phyloP scores from a whole-genome alignment of 2,888 invertebrate species.

The Eucera pruinosa region DNA sequence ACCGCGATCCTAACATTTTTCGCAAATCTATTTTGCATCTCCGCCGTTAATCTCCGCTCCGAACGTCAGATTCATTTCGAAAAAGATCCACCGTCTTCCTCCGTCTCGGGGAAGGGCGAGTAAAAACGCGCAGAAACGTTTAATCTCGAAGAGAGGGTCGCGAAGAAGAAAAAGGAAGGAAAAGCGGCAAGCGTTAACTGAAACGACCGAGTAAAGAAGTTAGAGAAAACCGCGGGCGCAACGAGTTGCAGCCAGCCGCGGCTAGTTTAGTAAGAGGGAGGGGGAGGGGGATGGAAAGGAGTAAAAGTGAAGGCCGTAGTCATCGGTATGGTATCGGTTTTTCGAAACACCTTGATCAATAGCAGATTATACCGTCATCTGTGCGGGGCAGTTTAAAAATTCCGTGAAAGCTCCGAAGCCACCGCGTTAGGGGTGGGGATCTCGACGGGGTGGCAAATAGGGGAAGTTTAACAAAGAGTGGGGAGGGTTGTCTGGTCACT shows the following conservation, averaged over 20 bases:
- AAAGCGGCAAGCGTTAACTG: neutral
- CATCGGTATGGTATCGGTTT: constrained; percentile 75
- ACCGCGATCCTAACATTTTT: too few relatives aligned
- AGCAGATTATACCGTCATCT: constrained; percentile 83
- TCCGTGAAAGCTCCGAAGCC: constrained; percentile 81
- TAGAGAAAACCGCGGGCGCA: constrained; percentile 23
- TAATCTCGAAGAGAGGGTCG: neutral
- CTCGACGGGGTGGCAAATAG: constrained; percentile 58
- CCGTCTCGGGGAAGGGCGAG: too few relatives aligned
- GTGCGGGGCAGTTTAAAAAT: constrained; percentile 82
- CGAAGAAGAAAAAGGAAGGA: neutral
- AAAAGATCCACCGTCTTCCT: too few relatives aligned
- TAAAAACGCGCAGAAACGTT: too few relatives aligned
- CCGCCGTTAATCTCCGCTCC: too few relatives aligned
- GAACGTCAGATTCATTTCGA: too few relatives aligned
- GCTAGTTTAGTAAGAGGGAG: neutral
- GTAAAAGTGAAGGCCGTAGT: constrained; percentile 65
- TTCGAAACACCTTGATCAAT: constrained; percentile 80
- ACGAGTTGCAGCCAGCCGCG: neutral
- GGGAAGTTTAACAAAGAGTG: constrained; percentile 57
- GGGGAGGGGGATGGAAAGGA: constrained; percentile 26
- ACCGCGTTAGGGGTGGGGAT: constrained; percentile 67
- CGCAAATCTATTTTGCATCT: too few relatives aligned
- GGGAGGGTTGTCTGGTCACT: constrained; percentile 72
- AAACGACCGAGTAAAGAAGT: constrained; percentile 8